Percentiles rank a stretch among this genome's conserved stretches.
Evolutionary conservation across 2,797 vertebrate species (phyloP).

Genomic region (Lagocephalus sceleratus): DNA sequence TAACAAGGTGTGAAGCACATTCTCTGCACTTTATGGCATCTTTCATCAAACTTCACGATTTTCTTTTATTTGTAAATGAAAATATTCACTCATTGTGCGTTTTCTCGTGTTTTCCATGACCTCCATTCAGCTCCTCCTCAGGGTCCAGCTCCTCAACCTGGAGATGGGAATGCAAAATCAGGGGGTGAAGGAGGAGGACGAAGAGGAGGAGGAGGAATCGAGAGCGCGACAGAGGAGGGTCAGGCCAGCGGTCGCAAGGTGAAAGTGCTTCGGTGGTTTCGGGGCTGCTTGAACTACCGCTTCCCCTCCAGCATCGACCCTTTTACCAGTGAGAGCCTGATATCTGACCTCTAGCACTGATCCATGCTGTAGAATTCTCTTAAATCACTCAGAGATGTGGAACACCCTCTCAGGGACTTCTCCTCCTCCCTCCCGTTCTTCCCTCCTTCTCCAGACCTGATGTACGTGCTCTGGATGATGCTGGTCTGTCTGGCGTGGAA

Average conservation of each 20-base stretch:
- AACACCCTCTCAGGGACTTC: too few species aligned
- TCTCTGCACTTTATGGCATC: too few species aligned
- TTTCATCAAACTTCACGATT: too few species aligned
- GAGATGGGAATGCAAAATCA: conserved; percentile 27
- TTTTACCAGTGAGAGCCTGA: conserved; percentile 86
- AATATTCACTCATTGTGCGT: too few species aligned
- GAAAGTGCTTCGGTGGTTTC: conserved; percentile 74
- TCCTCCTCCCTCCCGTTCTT: not conserved
- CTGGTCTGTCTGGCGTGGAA: conserved; percentile 95
- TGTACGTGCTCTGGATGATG: conserved; percentile 94
- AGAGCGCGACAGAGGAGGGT: conserved; percentile 1
- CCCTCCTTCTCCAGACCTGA: conserved; percentile 74
- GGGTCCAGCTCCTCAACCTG: conserved; percentile 48
- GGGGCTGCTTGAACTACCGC: conserved; percentile 65
- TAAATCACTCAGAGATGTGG: not conserved
- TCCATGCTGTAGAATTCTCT: not conserved
- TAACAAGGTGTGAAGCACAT: too few species aligned
- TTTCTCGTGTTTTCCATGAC: too few species aligned
- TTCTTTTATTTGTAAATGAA: too few species aligned
- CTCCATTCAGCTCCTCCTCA: conserved; percentile 17
- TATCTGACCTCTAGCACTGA: not conserved
- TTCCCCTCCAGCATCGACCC: conserved; percentile 95
- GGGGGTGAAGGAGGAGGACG: conserved; percentile 6
- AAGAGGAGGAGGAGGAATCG: conserved; percentile 6
- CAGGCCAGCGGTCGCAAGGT: conserved; percentile 75